Base-by-base conservation (phyloP, 2,888 invertebrate genomes). In the Scaptomyza reducta region DNA sequence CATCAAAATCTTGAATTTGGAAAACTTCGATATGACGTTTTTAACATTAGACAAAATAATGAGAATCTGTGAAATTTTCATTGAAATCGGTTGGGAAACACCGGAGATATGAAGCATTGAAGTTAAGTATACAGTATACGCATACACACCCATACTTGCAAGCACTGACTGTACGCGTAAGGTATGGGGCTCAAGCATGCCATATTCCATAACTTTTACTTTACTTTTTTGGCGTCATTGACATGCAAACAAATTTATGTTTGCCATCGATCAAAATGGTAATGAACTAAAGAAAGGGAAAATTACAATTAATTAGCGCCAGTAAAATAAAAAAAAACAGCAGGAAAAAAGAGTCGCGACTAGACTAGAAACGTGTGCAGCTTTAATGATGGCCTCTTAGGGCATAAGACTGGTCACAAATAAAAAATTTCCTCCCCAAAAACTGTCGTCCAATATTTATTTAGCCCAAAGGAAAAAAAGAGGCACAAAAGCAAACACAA, bases 231-330 rank as follows among this genome's bases (percentile, higher is more conserved):
- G 25, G 47, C 51, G 45, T 55, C 63, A 68, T 40, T 71, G 64
- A 56, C 60, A 70, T 58, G 61, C 62, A 65, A 65, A 65, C 58
- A 68, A 65, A 57, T 66, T 63, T 54, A 35, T 50, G 50, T 62
- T 74, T 70, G 76, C 56, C 79, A 69, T 72, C 80, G 74, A 83
- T 77, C 87, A 72, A 74, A 74, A 64, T 74, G 33, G 35, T 6
- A 59, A 59, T n/a, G 38, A 33, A 61, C 71, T 9, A 14, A 27
- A 46, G 49, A 10, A 49, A 61, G 35, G 55, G 49, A 77, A 79
- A 70, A 77, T 71, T 75, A 70, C 81, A 86, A 86, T 88, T 88
- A 83, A 83, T 88, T 83, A 88, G 77, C 59, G 60, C 72, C 61
- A 46, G 42, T 27, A 53, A 45, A 58, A 14, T 38, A 47, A 58